These are phyloP conservation scores for Atta colombica DNA, from an alignment of 1,140 invertebrate species.

Conservation along the genomic window DNA sequence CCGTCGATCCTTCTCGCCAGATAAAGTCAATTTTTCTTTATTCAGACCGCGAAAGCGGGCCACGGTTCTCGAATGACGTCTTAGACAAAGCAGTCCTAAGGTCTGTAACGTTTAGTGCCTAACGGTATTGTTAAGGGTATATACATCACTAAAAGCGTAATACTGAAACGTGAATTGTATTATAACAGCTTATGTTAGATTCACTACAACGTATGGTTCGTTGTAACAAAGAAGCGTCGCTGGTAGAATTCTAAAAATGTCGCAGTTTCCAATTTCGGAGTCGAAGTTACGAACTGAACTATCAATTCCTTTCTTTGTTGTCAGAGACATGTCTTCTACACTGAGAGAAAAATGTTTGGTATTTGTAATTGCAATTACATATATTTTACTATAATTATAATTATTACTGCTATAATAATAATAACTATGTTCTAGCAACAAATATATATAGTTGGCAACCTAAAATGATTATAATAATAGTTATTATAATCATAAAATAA, in stretches of 20 bases:
- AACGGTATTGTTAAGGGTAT: slow-evolving; percentile 24
- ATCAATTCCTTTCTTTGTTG: too few relatives aligned
- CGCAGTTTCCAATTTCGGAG: neutral
- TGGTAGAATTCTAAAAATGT: neutral
- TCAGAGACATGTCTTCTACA: too few relatives aligned
- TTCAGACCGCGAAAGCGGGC: slow-evolving; percentile 49
- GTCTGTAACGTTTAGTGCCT: neutral
- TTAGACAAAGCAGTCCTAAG: slow-evolving; percentile 43
- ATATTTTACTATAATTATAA: too few relatives aligned
- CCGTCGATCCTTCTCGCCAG: slow-evolving; percentile 20
- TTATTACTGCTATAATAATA: too few relatives aligned
- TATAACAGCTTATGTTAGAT: neutral
- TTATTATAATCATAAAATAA: too few relatives aligned
- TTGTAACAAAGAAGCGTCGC: neutral
- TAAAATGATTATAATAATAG: too few relatives aligned
- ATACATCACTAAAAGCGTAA: neutral
- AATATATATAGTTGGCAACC: too few relatives aligned
- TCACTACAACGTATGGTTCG: neutral
- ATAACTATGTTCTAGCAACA: too few relatives aligned
- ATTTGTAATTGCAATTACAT: too few relatives aligned
- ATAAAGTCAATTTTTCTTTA: slow-evolving; percentile 57
- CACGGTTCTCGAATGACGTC: slow-evolving; percentile 20
- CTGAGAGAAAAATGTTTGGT: too few relatives aligned
- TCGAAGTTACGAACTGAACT: too few relatives aligned
- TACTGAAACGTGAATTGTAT: neutral